Evolutionary conservation across 2,113 vertebrate genomes (phyloP).

Genomic region (Lota lota): DNA sequence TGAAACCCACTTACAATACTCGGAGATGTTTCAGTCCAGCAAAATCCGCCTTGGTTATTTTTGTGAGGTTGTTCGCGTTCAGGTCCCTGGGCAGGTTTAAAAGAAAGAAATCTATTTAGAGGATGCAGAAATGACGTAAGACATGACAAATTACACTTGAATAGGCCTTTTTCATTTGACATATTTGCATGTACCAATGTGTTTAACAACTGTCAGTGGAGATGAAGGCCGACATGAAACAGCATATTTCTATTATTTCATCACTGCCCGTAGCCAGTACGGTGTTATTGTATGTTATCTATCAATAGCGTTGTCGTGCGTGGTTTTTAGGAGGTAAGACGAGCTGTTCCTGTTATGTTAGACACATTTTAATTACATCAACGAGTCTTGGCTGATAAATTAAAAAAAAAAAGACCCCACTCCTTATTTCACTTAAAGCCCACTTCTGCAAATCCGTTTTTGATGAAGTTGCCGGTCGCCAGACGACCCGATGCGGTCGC

Average conservation of each 20-base stretch:
- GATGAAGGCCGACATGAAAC: too few species aligned
- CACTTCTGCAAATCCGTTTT: constrained; percentile 71
- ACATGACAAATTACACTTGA: too few species aligned
- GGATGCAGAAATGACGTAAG: background rate
- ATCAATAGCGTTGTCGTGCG: too few species aligned
- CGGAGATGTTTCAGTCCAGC: constrained; percentile 90
- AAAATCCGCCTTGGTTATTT: constrained; percentile 95
- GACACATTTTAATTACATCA: constrained; percentile 35
- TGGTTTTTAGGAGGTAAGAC: too few species aligned
- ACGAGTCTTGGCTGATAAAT: too few species aligned
- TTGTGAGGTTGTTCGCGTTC: constrained; percentile 98
- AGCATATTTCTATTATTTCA: too few species aligned
- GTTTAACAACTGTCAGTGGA: too few species aligned
- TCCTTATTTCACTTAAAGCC: constrained; percentile 45
- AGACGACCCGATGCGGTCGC: constrained; percentile 60
- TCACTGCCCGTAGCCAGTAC: too few species aligned
- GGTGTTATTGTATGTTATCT: too few species aligned
- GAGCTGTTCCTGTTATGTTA: background rate
- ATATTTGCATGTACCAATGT: too few species aligned
- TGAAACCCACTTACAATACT: constrained; percentile 87
- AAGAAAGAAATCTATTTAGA: constrained; percentile 14
- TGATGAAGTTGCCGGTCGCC: constrained; percentile 66
- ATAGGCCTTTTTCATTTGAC: too few species aligned
- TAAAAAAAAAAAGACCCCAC: background rate
- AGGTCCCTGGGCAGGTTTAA: constrained; percentile 80